Evolutionary conservation across 2,888 invertebrate genomes (phyloP).

Genomic region (Agrilus cyanescens): DNA sequence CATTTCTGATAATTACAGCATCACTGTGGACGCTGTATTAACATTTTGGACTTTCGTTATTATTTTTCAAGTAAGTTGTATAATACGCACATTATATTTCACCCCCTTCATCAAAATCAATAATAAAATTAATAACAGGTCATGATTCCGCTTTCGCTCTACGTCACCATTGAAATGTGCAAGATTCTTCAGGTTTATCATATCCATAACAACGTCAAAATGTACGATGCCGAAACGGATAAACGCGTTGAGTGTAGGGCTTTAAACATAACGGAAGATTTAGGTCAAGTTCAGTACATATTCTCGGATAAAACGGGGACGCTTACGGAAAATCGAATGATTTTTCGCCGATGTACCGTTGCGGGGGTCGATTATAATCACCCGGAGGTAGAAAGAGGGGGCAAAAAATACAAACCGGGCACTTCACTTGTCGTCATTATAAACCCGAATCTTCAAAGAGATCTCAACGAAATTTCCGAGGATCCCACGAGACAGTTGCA

Average conservation of each 20-base stretch:
- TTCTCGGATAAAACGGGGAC: slow-evolving; percentile 98
- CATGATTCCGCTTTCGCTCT: slow-evolving; percentile 92
- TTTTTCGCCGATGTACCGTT: slow-evolving; percentile 83
- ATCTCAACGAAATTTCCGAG: slow-evolving; percentile 32
- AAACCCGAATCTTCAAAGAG: slow-evolving; percentile 42
- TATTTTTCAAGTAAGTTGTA: slow-evolving; percentile 63
- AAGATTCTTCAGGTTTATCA: slow-evolving; percentile 93
- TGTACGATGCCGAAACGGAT: slow-evolving; percentile 76
- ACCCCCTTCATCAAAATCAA: too few species aligned
- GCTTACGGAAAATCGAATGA: slow-evolving; percentile 94
- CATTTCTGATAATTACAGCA: slow-evolving; percentile 42
- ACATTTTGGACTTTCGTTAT: slow-evolving; percentile 95
- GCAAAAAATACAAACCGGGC: slow-evolving; percentile 33
- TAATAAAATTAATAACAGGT: slow-evolving; percentile 46
- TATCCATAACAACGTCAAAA: slow-evolving; percentile 79
- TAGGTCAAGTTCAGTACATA: slow-evolving; percentile 89
- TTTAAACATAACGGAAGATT: slow-evolving; percentile 92
- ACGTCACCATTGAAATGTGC: slow-evolving; percentile 93
- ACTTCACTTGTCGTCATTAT: slow-evolving; percentile 39
- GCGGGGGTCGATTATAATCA: slow-evolving; percentile 85
- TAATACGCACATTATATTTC: neutral
- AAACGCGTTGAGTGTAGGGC: slow-evolving; percentile 83
- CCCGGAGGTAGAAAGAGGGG: slow-evolving; percentile 55
- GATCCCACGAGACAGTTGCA: slow-evolving; percentile 35
- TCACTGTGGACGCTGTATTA: slow-evolving; percentile 52